Percentiles rank a stretch among this genome's conserved stretches.
These are phyloP conservation scores for Gobionotothen gibberifrons DNA, from an alignment of 2,797 vertebrate genomes.

Conservation along the genomic window DNA sequence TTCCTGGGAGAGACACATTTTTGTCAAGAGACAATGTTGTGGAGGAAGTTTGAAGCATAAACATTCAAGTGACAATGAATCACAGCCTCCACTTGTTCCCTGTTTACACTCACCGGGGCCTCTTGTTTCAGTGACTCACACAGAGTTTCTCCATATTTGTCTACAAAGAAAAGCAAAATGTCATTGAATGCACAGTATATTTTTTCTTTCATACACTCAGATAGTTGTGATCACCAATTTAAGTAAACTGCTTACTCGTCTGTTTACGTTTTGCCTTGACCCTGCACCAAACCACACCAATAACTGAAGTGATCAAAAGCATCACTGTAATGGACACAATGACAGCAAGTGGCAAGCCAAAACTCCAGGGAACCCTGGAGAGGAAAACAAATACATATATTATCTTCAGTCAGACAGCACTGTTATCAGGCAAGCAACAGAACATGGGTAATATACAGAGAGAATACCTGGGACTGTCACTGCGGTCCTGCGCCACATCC, in stretches of 20 bases:
- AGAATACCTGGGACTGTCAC: slow-evolving; percentile 54
- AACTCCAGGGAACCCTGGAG: slow-evolving; percentile 63
- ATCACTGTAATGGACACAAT: slow-evolving; percentile 59
- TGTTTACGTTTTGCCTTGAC: slow-evolving; percentile 59
- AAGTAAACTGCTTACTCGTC: slow-evolving; percentile 37
- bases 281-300: slow-evolving; percentile 57
- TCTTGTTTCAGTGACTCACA: slow-evolving; percentile 65
- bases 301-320: slow-evolving; percentile 55
- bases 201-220: slow-evolving; percentile 1
- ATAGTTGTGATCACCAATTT: background rate
- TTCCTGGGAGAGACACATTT: slow-evolving; percentile 64
- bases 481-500: slow-evolving; percentile 44
- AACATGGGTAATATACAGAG: slow-evolving; percentile 9
- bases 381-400: slow-evolving; percentile 4
- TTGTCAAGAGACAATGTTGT: slow-evolving; percentile 13
- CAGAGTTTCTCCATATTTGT: slow-evolving; percentile 58
- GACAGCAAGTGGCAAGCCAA: slow-evolving; percentile 44
- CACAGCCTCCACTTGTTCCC: slow-evolving; percentile 49
- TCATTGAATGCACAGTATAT: background rate
- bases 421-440: background rate
- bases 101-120: slow-evolving; percentile 65
- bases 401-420: background rate
- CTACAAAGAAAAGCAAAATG: slow-evolving; percentile 56
- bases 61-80: slow-evolving; percentile 69
- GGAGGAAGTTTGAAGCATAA: slow-evolving; percentile 48